phyloP scores from a whole-genome alignment of 2,888 invertebrate genomes.

The Patella ulyssiponensis region DNA sequence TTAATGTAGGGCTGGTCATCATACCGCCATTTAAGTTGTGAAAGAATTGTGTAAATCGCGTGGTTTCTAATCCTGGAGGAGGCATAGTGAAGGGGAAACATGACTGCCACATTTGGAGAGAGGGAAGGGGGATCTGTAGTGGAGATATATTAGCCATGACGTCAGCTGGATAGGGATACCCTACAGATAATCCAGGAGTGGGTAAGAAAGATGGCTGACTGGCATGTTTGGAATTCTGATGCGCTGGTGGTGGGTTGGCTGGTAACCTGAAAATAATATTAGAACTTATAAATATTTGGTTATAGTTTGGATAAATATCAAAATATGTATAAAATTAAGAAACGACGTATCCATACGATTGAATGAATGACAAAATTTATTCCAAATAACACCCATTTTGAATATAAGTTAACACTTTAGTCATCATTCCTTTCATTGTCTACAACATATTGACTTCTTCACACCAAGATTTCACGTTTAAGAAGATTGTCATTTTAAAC shows the following conservation, averaged over 20 bases:
- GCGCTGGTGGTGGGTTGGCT: constrained; percentile 3
- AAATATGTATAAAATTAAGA: no score
- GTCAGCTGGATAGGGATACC: background rate
- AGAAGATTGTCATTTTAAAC: no score
- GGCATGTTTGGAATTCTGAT: background rate
- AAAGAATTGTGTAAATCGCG: constrained; percentile 26
- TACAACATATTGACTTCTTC: no score
- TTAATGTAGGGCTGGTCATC: background rate
- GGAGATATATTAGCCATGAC: constrained; percentile 10
- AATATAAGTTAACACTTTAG: no score
- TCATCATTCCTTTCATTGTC: no score
- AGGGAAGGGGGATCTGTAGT: constrained; percentile 10
- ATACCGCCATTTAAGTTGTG: constrained; percentile 24
- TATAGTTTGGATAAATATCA: no score
- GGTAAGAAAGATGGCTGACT: background rate
- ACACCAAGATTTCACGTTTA: no score
- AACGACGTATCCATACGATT: no score
- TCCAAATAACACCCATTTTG: no score
- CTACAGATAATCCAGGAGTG: background rate
- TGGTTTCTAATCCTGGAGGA: constrained; percentile 21
- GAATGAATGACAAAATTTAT: no score
- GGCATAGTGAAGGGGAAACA: constrained; percentile 26
- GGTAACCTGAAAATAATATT: background rate
- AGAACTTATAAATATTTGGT: no score
- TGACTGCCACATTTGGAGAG: constrained; percentile 25